Percentiles rank a stretch among this genome's conserved stretches.
Evolutionary conservation across 2,113 vertebrate species (phyloP).

Genomic region (Amia ocellicauda): DNA sequence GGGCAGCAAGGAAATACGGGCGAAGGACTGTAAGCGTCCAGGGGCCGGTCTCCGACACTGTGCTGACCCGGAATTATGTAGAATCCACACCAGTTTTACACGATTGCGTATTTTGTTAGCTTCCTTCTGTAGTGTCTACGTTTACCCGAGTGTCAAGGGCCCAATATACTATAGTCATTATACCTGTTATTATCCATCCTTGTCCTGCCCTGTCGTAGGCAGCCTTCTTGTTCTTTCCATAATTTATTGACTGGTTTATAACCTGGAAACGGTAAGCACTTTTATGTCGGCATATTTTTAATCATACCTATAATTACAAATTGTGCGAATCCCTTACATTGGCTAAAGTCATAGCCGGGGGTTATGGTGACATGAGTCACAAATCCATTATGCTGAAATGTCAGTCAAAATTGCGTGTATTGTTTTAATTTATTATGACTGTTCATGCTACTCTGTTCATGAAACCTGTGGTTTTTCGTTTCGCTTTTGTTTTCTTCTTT

Average conservation of each 20-base stretch:
- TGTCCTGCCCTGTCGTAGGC: background rate
- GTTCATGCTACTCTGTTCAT: too few species aligned
- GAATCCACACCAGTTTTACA: background rate
- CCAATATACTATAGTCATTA: constrained; percentile 1
- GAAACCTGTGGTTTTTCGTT: too few species aligned
- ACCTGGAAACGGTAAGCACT: constrained; percentile 18
- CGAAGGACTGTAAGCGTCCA: background rate
- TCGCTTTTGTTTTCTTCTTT: too few species aligned
- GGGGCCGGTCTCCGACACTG: constrained; percentile 1
- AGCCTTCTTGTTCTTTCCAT: background rate
- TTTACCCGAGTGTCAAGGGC: constrained; percentile 7
- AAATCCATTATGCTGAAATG: background rate
- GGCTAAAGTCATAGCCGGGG: background rate
- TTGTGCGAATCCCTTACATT: background rate
- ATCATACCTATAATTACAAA: background rate
- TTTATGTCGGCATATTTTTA: constrained; percentile 2
- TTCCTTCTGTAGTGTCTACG: background rate
- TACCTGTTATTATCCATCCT: background rate
- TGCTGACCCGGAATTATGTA: constrained; percentile 7
- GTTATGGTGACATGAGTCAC: background rate
- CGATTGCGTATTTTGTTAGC: constrained; percentile 1
- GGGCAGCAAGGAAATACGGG: background rate
- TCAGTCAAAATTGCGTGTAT: too few species aligned
- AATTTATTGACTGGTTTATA: constrained; percentile 5
- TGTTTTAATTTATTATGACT: too few species aligned